These are phyloP conservation scores for Aspidoscelis tigris DNA, from an alignment of 2,113 vertebrate species.

Conservation along the genomic window DNA sequence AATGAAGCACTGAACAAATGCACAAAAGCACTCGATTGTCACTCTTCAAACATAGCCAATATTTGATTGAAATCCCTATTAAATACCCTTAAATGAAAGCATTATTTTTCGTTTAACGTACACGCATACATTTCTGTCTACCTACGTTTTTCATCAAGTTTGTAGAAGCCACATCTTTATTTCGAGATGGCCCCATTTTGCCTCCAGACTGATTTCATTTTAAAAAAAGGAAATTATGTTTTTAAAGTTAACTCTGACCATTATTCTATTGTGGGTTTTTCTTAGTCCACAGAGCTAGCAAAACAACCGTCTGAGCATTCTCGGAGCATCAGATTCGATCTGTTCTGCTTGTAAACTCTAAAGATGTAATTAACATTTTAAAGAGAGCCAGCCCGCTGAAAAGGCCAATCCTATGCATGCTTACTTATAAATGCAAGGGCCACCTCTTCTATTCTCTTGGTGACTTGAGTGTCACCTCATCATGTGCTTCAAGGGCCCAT, in stretches of 20 bases:
- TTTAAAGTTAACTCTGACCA: neutral
- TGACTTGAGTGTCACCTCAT: neutral
- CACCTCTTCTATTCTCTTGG: neutral
- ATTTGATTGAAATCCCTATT: too few relatives aligned
- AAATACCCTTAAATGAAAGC: too few relatives aligned
- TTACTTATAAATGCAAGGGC: neutral
- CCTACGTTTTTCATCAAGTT: neutral
- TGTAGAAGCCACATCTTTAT: neutral
- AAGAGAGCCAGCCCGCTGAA: neutral
- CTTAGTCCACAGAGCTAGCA: neutral
- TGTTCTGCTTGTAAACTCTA: constrained; percentile 5
- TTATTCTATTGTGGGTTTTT: neutral
- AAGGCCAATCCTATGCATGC: neutral
- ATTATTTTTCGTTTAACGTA: too few relatives aligned
- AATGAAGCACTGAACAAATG: too few relatives aligned
- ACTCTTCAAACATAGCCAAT: too few relatives aligned
- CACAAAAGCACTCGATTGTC: too few relatives aligned
- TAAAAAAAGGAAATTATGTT: neutral
- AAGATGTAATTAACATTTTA: constrained; percentile 4
- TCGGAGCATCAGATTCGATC: neutral
- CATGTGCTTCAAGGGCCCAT: neutral
- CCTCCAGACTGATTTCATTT: neutral
- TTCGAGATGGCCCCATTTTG: neutral
- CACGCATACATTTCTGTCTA: neutral
- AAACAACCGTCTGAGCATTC: neutral